These are phyloP conservation scores for Serilophus lunatus DNA, from an alignment of 2,113 vertebrate species.

Conservation along the genomic window DNA sequence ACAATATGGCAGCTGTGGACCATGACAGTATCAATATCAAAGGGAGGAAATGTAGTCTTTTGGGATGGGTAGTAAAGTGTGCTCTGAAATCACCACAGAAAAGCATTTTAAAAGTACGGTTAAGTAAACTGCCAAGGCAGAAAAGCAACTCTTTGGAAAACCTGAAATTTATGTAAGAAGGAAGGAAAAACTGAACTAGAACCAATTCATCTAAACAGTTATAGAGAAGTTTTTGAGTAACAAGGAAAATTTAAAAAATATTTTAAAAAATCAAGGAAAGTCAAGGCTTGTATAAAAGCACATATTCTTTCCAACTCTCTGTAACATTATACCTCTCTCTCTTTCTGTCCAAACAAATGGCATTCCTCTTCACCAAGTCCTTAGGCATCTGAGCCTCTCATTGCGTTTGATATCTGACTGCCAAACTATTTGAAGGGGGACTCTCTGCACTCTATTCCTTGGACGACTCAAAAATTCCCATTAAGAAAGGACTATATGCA, in stretches of 20 bases:
- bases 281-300: not conserved
- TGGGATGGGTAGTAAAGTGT: not conserved
- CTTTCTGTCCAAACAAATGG: not conserved
- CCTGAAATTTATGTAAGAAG: not conserved
- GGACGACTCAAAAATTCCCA: not conserved
- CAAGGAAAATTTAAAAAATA: not conserved
- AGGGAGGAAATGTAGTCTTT: not conserved
- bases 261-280: not conserved
- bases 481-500: not conserved
- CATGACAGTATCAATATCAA: not conserved
- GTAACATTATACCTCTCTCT: not conserved
- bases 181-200: not conserved
- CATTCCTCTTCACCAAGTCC: not conserved
- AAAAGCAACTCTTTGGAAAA: not conserved
- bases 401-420: not conserved
- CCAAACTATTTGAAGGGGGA: not conserved
- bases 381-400: not conserved
- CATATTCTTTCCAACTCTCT: not conserved
- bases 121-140: not conserved
- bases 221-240: not conserved
- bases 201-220: not conserved
- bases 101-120: not conserved
- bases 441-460: not conserved
- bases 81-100: not conserved
- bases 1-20: not conserved